A percentile compares a stretch with the other conserved stretches of the same genome.
Evolutionary conservation across 2,888 invertebrate genomes (phyloP).

Genomic region (Phragmatobia fuliginosa): DNA sequence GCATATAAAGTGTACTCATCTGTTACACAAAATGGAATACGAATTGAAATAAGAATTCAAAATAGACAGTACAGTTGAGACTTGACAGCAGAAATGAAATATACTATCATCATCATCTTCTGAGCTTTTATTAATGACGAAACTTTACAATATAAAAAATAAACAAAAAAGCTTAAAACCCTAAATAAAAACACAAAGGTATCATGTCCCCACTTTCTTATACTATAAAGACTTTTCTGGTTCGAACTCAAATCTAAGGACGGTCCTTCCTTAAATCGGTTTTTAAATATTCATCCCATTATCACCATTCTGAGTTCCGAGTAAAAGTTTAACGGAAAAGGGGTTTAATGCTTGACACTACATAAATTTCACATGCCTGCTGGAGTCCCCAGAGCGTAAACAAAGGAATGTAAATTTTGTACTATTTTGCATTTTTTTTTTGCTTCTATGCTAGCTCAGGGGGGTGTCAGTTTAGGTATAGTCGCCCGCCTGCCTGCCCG

Average conservation of each 20-base stretch:
- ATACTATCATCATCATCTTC: no score
- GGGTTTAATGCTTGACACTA: constrained; percentile 28
- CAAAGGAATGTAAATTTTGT: neutral
- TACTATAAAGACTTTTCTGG: no score
- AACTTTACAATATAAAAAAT: neutral
- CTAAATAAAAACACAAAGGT: neutral
- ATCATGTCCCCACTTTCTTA: neutral
- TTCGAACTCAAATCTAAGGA: neutral
- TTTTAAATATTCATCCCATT: constrained; percentile 51
- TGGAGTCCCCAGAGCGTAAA: neutral
- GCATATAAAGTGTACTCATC: no score
- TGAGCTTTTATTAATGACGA: no score
- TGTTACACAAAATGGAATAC: neutral
- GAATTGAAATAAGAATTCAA: no score
- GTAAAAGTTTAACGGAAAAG: constrained; percentile 29
- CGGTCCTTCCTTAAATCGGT: constrained; percentile 37
- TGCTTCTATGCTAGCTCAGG: no score
- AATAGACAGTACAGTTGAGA: neutral
- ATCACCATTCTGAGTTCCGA: constrained; percentile 37
- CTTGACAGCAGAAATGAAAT: neutral
- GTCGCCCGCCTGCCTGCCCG: no score
- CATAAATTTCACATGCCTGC: constrained; percentile 24
- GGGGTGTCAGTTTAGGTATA: no score
- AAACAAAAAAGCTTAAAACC: neutral
- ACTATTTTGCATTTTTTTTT: neutral